Base-by-base conservation (phyloP, 2,888 invertebrate genomes). In the Bursaphelenchus okinawaensis region DNA sequence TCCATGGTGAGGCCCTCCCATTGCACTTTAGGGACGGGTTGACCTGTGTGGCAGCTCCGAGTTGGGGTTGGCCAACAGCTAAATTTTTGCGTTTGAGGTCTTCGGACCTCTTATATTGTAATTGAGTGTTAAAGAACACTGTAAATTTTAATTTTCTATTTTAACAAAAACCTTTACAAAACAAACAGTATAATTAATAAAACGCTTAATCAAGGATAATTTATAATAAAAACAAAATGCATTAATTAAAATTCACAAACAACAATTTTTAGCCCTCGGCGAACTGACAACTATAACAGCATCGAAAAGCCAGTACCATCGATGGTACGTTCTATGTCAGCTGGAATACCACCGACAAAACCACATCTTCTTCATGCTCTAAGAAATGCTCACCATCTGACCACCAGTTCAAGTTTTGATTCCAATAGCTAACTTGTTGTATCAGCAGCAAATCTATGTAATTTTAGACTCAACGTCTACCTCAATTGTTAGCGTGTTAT, bases 1-100 rank as follows among this genome's bases (percentile, higher is more conserved):
- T 87, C 87, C 88, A 87, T 87, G 87, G 85, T 82, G 88, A 88
- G 88, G 87, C 87, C 86, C 83, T 85, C 83, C 86, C 88, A 88
- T 89, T 89, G 89, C 89, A 89, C 89, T 86, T 81, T 85, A 9
- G 75, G 87, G 85, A 23, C 85, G 86, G 87, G 88, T 87, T 89
- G 88, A 88, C 88, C 86, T 87, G 87, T 88, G 89, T 88, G 88
- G 87, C 86, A 60, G 87, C 88, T 88, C 88, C 88, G 87, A 86
- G 87, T 88, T 87, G 86, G 80, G 71, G 75, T 83, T 83, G 79
- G 80, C 83, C 81, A 81, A 82, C 75, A 75, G 71, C 70, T 74
- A 58, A 74, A 73, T 72, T 74, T 75, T 75, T 73, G 73, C 69
- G 73, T 77, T 77, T 77, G 72, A 82, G 77, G 75, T 50, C 59